These are phyloP conservation scores for Percina caprodes DNA, from an alignment of 2,113 vertebrate species.

Conservation along the genomic window DNA sequence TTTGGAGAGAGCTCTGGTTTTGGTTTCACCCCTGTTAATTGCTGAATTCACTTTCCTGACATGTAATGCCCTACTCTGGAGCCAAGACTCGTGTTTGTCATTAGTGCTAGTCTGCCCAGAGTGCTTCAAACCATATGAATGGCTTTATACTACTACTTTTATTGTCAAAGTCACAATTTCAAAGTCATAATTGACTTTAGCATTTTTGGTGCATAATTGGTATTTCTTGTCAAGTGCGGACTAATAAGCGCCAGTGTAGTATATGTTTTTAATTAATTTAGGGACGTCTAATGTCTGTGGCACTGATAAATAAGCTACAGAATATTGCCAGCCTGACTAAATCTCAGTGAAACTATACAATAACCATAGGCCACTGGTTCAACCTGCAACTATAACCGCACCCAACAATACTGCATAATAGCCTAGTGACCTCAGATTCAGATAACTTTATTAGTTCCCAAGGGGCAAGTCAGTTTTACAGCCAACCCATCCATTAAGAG, in stretches of 20 bases:
- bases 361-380: no score
- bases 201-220: no score
- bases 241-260: no score
- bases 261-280: not conserved
- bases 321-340: no score
- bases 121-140: not conserved
- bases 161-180: not conserved
- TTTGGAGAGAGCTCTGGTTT: constrained; percentile 28
- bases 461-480: no score
- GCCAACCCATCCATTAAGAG: no score
- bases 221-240: not conserved
- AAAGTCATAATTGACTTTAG: not conserved
- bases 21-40: constrained; percentile 11
- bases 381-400: not conserved
- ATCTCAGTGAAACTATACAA: no score
- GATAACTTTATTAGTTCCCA: no score
- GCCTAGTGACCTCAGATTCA: not conserved
- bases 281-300: not conserved
- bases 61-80: not conserved
- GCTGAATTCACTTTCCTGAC: constrained; percentile 18
- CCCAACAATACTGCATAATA: not conserved
- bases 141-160: not conserved
- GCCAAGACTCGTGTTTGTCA: constrained; percentile 21
- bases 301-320: not conserved
- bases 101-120: constrained; percentile 7